Evolutionary conservation across 2,888 invertebrate genomes (phyloP).

Genomic region (Callosobruchus maculatus): DNA sequence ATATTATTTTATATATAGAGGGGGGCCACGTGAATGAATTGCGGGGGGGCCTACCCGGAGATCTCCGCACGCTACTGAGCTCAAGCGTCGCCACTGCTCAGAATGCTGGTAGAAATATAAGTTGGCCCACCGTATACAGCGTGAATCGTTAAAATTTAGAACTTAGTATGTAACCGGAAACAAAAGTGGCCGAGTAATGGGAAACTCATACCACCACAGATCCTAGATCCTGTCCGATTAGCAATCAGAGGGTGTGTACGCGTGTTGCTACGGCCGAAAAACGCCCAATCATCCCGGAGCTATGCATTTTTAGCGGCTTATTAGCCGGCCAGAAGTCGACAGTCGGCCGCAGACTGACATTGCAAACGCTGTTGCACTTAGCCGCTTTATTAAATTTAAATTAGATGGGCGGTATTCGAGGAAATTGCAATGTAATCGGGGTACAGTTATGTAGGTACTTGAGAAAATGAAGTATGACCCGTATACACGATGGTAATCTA

Average conservation of each 20-base stretch:
- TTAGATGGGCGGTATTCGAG: neutral
- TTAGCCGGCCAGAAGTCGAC: neutral
- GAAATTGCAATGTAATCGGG: neutral
- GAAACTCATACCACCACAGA: conserved; percentile 20
- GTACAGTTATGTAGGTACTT: neutral
- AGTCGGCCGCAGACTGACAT: neutral
- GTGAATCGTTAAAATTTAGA: neutral
- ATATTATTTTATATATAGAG: too few species aligned
- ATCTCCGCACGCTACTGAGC: too few species aligned
- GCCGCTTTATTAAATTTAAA: neutral
- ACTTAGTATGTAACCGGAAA: neutral
- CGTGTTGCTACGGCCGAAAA: conserved; percentile 24
- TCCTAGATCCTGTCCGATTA: conserved; percentile 30
- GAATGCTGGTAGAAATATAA: neutral
- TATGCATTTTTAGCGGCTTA: conserved; percentile 39
- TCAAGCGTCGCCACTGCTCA: too few species aligned
- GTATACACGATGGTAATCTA: too few species aligned
- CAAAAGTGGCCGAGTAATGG: conserved; percentile 29
- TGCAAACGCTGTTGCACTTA: neutral
- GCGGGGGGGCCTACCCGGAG: too few species aligned
- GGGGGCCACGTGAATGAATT: too few species aligned
- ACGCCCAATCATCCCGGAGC: conserved; percentile 37
- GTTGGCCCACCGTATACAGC: neutral
- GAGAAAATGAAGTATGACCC: neutral
- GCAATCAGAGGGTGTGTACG: conserved; percentile 33